phyloP scores from a whole-genome alignment of 1,140 invertebrate genomes.

The Sminthurinus signatus region DNA sequence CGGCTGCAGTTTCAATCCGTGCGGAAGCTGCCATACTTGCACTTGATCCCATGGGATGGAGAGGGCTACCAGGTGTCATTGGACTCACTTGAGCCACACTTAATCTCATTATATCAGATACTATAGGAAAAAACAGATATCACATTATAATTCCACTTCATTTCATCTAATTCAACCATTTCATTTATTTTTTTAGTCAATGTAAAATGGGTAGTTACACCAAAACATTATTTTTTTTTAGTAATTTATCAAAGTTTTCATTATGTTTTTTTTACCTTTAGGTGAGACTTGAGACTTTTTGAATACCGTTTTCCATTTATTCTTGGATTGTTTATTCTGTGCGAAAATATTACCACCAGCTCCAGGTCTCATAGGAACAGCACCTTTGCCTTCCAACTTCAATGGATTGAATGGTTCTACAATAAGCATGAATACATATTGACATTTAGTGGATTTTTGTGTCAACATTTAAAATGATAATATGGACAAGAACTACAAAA shows the following conservation, averaged over 20 bases:
- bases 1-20: conserved; percentile 80
- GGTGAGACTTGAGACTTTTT: conserved; percentile 46
- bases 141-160: too few species aligned
- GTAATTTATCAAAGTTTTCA: too few species aligned
- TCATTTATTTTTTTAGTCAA: too few species aligned
- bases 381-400: conserved; percentile 33
- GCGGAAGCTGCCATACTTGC: conserved; percentile 64
- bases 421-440: not conserved
- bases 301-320: conserved; percentile 44
- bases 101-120: conserved; percentile 35
- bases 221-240: too few species aligned
- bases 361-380: not conserved
- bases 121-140: conserved; percentile 13
- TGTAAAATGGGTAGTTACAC: too few species aligned
- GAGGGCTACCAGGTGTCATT: conserved; percentile 54
- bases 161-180: too few species aligned
- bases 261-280: too few species aligned
- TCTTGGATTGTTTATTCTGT: conserved; percentile 42
- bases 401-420: conserved; percentile 37
- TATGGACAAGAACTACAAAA: too few species aligned
- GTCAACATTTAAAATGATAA: too few species aligned
- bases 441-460: too few species aligned
- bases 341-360: conserved; percentile 25
- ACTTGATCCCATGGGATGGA: conserved; percentile 61
- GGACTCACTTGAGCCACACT: conserved; percentile 37